Evolutionary conservation across 2,888 invertebrate genomes (phyloP), one percentile per base, ranked within the genome.

Genomic region (Diadegma fenestrale): DNA sequence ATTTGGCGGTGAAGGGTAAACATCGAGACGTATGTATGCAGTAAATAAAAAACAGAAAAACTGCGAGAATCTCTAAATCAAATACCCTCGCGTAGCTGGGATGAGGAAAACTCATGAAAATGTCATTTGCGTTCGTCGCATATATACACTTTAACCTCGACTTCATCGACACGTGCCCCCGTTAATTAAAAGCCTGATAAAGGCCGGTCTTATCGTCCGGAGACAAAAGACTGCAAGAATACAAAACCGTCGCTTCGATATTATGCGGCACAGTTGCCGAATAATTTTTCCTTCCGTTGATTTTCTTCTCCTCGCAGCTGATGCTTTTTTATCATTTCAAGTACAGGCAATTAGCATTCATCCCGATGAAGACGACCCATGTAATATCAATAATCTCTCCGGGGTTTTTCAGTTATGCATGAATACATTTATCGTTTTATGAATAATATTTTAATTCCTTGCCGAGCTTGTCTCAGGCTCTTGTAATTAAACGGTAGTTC

Each of bases 111-210:
- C 64, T 79, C 81, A 71, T 86, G 69, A 86, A 48, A 87, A 85
- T 87, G 86, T 87, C 73, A 88, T 87, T 86, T 87, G 88, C 77
- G 73, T 80, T 81, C 81, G 86, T 82, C 86, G 78, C 83, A 83
- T 78, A 86, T 64, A 86, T 85, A 87, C 88, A n/a, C 88, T 89
- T 88, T 88, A 78, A 87, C 61, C 85, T 86, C 80, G 87, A 86
- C 88, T 89, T 90, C 89, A 90, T 89, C 89, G 89, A 88, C 89
- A 89, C 85, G 82, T 80, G 64, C 33, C 63, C 88, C 88, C 90
- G 91, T 90, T 91, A 89, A 91, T 90, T 88, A 87, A 87, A 84
- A 81, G 12, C 30, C 37, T 78, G 69, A 76, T 84, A 81, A 71
- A 72, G 82, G 83, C 51, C 75, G 71, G 43, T 41, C 54, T 64